Conservation (phyloP, 2,797 vertebrate species). For the Falco berigora region DNA sequence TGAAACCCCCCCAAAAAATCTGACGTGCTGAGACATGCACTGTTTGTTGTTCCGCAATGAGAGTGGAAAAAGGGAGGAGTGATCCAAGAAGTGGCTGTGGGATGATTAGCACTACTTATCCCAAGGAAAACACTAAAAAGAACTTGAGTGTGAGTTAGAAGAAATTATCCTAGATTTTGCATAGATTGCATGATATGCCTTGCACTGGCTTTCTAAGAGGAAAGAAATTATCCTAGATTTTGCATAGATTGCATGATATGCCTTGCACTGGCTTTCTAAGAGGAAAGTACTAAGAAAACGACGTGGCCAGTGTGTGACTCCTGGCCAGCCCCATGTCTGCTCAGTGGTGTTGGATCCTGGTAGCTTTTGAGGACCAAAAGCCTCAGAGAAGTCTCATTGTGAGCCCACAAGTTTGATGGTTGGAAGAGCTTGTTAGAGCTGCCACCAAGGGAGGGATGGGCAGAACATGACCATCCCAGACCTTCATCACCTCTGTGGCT, state of each 20-base stretch:
- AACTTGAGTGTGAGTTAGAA: background rate
- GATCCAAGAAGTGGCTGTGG: too few species aligned
- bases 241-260: background rate
- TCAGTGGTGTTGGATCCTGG: background rate
- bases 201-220: background rate
- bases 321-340: background rate
- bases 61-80: background rate
- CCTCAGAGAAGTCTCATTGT: background rate
- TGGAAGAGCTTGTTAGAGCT: background rate
- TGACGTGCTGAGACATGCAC: background rate
- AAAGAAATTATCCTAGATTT: background rate
- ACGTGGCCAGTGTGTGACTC: background rate
- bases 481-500: background rate
- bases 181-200: background rate
- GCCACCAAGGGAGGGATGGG: background rate
- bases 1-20: background rate
- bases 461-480: background rate
- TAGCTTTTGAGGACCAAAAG: background rate
- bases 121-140: background rate
- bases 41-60: background rate
- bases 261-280: background rate
- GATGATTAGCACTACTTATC: background rate
- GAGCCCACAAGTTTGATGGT: background rate
- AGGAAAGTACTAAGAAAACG: background rate
- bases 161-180: background rate